A percentile compares a stretch with the other conserved stretches of the same genome.
Conservation (phyloP, 2,113 vertebrate genomes). For the Sander vitreus region DNA sequence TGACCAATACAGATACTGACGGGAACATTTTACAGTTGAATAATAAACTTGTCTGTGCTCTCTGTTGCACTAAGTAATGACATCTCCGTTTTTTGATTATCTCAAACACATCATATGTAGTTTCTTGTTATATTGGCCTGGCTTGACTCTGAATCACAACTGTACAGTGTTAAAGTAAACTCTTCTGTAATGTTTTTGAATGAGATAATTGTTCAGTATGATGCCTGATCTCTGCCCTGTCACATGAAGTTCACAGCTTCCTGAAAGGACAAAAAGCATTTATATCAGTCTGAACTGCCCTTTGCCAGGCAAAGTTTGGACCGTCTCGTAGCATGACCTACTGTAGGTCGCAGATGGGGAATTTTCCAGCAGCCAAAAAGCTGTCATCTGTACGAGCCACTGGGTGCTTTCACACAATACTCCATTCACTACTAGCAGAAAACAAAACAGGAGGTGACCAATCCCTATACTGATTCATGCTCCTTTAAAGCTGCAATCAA, state of each 20-base stretch:
- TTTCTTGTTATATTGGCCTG: not conserved
- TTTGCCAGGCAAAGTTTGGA: slow-evolving; percentile 3
- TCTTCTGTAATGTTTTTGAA: slow-evolving; percentile 22
- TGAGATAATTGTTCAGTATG: not conserved
- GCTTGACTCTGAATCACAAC: not conserved
- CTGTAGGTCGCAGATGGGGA: not conserved
- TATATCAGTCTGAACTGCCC: slow-evolving; percentile 13
- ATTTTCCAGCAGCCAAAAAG: slow-evolving; percentile 27
- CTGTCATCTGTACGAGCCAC: slow-evolving; percentile 2
- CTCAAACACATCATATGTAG: not conserved
- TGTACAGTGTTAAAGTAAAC: not conserved
- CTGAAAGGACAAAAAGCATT: slow-evolving; percentile 39
- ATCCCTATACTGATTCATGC: too few relatives aligned
- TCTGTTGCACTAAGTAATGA: too few relatives aligned
- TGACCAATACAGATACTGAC: not conserved
- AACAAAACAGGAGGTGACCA: not conserved
- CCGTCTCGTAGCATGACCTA: not conserved
- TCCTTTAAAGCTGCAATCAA: not conserved
- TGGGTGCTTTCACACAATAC: not conserved
- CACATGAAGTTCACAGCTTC: slow-evolving; percentile 20
- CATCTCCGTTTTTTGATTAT: not conserved
- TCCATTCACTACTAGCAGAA: not conserved
- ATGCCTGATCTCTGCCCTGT: slow-evolving; percentile 18
- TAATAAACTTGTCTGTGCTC: not conserved
- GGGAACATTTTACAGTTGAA: not conserved